Percentiles rank a stretch among this genome's conserved stretches.
Conservation (phyloP, 2,888 invertebrate genomes). For the Tipula vernalis region DNA sequence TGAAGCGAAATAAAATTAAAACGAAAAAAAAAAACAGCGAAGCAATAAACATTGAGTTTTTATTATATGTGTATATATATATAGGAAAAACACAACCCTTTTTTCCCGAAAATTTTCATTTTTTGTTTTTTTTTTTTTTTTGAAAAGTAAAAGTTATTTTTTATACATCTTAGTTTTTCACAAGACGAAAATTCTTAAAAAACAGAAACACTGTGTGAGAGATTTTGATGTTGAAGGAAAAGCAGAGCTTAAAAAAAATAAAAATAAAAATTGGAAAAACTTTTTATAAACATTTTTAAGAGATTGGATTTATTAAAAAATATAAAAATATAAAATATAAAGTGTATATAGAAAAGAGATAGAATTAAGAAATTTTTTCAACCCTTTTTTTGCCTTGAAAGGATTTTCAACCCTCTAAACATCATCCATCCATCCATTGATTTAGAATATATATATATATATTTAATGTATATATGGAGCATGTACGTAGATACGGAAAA, state of each 20-base stretch:
- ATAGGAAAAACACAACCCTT: background rate
- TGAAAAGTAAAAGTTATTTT: background rate
- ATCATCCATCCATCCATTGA: background rate
- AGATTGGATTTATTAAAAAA: constrained; percentile 4
- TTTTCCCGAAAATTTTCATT: background rate
- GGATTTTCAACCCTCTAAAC: background rate
- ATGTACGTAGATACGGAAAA: background rate
- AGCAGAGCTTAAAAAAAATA: background rate
- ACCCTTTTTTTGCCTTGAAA: background rate
- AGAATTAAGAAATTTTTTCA: background rate
- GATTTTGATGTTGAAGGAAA: background rate
- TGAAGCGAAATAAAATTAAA: constrained; percentile 1
- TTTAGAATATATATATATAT: background rate
- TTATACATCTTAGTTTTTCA: background rate
- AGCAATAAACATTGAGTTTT: constrained; percentile 7
- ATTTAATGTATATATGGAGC: background rate
- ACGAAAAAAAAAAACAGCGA: background rate
- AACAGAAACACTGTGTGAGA: background rate
- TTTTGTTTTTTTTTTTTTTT: background rate
- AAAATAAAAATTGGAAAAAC: background rate
- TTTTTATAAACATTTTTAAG: constrained; percentile 4
- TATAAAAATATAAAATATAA: background rate
- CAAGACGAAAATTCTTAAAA: background rate
- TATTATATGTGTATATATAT: background rate
- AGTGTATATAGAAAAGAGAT: background rate